Base-by-base conservation (phyloP, 1,140 invertebrate genomes). In the Chrysopa pallens region DNA sequence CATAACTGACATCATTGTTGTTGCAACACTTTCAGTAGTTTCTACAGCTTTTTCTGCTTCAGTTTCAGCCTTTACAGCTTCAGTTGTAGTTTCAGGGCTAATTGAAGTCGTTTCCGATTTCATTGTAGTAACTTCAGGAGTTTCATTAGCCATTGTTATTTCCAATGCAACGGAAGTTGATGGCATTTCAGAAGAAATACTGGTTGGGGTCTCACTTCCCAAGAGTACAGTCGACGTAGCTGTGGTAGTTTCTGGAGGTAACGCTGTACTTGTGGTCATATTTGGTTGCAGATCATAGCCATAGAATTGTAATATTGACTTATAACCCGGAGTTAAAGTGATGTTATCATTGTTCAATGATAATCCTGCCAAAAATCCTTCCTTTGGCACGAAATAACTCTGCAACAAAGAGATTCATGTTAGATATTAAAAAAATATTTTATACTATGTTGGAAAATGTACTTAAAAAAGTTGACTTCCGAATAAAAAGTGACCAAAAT, bases 311-410 rank as follows among this genome's bases (percentile, higher is more conserved):
- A 87, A 58, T 29, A 82, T 64, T 14, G 73, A 69, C 54, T 76
- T 73, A 50, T 82, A 86, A 23, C 73, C 71, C 8, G 71, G 63
- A 15, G 71, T 73, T 27, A 86, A 70, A 4, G 68, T 75, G 1
- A 82, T 75, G 54, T 82, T 80, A 49, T 80, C 76, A 38, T 76
- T 75, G 54, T 78, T 87, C 14, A 87, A 60, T 3, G 78, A 80
- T 39, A 87, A 56, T 1, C 82, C 82, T 6, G 79, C 78, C 1
- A 85, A 61, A 43, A 84, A 84, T 17, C 82, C 81, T 51, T 85
- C 78, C 46, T 76, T 70, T 1, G 79, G 76, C 43, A 80, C 78
- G 42, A 87, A 79, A 55, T 87, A 86, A 27, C 76, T 84, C 82
- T 86, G 63, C 9, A 64, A 67, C 61, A 67, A 46, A 50, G 52